Base-by-base conservation (phyloP, 2,113 vertebrate species). In the Labeo catla region DNA sequence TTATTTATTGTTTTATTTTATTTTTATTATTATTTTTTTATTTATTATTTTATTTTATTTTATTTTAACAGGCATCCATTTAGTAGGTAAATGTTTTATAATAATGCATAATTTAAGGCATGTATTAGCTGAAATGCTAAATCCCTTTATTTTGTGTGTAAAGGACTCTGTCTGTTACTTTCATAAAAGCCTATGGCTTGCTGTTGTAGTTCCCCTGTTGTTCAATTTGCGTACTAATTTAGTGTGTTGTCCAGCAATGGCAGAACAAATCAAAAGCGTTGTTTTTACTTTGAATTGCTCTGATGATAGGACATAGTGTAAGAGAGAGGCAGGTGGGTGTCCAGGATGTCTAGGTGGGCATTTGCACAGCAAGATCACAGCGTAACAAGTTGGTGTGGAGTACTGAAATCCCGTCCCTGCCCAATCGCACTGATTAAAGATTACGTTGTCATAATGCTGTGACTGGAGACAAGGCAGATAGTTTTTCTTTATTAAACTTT, bases 401-500 rank as follows among this genome's bases (percentile, higher is more conserved):
- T 86, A 80, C 68, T 86, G 84, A 84, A 80, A 86, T 76, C 78
- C 66, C 36, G 16, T 83, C 81, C 61, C 86, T 81, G 83, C 84
- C 52, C 83, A 89, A 89, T 87, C 89, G 89, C 81, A 54, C 83
- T 89, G 88, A 91, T 92, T 89, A 88, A 90, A 94, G 88, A 91
- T 87, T 87, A 90, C 76, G 72, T 88, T 92, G 92, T 93, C 90
- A 92, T 76, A 90, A 87, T 76, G 23, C 47, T 83, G 23, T 80
- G 86, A 85, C 80, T 72, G 86, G 54, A 89, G 86, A 90, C 87
- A 81, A 77, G 77, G 68, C 61, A 81, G 73, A 80, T 52, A 54
- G 36, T 86, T 89, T 91, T 88, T 87, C 84, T 89, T 90, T 89
- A 93, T 94, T 92, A 91, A 89, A 91, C 90, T 91, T 94, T 93